Evolutionary conservation across 2,113 vertebrate genomes (phyloP).

Genomic region (Heterocephalus glaber): DNA sequence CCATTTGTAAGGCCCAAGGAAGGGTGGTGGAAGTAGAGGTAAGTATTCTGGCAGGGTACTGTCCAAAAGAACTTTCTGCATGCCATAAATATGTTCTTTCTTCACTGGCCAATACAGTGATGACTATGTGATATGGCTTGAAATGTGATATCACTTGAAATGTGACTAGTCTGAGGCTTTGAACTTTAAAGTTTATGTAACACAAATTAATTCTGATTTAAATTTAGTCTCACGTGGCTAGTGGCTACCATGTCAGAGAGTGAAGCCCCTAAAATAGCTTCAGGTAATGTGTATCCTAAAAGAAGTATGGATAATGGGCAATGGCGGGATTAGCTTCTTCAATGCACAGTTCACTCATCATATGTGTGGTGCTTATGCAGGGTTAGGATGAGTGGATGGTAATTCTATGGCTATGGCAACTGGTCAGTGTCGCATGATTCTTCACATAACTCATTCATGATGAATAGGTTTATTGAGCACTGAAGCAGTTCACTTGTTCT

Average conservation of each 20-base stretch:
- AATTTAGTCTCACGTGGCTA: background rate
- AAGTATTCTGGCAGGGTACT: background rate
- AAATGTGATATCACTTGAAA: background rate
- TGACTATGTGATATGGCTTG: background rate
- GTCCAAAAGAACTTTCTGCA: background rate
- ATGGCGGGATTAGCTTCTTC: background rate
- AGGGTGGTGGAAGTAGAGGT: background rate
- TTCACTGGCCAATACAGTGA: background rate
- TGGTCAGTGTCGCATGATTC: background rate
- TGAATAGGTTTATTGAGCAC: background rate
- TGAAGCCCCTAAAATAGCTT: background rate
- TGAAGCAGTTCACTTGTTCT: background rate
- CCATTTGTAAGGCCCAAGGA: background rate
- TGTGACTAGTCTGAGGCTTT: background rate
- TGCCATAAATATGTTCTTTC: background rate
- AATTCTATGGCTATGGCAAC: background rate
- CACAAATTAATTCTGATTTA: conserved; percentile 15
- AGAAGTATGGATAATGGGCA: background rate
- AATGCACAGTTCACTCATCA: background rate
- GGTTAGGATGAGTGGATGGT: background rate
- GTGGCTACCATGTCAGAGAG: background rate
- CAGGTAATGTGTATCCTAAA: background rate
- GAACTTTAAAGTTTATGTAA: conserved; percentile 1
- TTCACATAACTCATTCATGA: background rate
- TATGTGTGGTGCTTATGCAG: background rate